phyloP scores from a whole-genome alignment of 2,888 invertebrate genomes.

The Cremastinae sp. region DNA sequence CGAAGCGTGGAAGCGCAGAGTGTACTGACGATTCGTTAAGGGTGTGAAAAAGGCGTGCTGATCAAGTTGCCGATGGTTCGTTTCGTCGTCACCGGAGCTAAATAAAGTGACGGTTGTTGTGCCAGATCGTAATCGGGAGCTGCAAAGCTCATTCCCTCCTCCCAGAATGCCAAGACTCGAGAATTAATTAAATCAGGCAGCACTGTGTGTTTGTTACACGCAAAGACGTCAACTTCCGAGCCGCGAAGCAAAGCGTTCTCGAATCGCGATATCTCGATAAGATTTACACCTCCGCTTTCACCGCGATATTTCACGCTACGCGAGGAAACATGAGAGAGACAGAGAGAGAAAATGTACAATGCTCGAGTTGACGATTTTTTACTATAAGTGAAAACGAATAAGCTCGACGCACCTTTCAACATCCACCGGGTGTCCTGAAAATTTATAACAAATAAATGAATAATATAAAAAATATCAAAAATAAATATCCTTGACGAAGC shows the following conservation, averaged over 20 bases:
- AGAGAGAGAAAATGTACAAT: neutral
- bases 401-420: neutral
- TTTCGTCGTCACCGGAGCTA: slow-evolving; percentile 60
- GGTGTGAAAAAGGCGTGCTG: slow-evolving; percentile 32
- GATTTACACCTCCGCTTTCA: slow-evolving; percentile 57
- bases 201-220: slow-evolving; percentile 57
- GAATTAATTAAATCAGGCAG: slow-evolving; percentile 68
- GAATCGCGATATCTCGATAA: slow-evolving; percentile 57
- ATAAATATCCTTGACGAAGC: too few relatives aligned
- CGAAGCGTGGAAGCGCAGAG: neutral
- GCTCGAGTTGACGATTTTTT: slow-evolving; percentile 8
- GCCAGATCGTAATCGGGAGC: slow-evolving; percentile 66
- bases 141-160: slow-evolving; percentile 51
- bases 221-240: slow-evolving; percentile 57
- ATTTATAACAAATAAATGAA: too few relatives aligned
- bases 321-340: slow-evolving; percentile 26
- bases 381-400: neutral
- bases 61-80: slow-evolving; percentile 18
- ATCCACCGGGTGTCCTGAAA: too few relatives aligned
- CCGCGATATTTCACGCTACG: slow-evolving; percentile 37
- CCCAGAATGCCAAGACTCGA: slow-evolving; percentile 54
- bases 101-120: slow-evolving; percentile 63
- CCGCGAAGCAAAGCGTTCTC: neutral
- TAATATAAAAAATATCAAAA: too few relatives aligned
- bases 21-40: slow-evolving; percentile 18